Conservation (phyloP, 2,113 vertebrate species). For the Channa maculata region DNA sequence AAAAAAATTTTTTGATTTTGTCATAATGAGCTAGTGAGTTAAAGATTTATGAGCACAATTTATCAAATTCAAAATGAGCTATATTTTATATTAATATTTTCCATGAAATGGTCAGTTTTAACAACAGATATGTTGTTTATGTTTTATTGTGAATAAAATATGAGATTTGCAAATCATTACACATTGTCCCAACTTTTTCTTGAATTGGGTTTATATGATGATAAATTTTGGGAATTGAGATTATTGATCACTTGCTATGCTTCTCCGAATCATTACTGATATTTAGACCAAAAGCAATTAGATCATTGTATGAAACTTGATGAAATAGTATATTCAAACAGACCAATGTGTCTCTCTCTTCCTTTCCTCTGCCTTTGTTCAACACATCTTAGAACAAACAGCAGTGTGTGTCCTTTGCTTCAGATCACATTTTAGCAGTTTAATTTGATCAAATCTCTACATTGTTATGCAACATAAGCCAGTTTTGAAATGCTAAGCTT, state of each 20-base stretch:
- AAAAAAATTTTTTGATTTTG: too few species aligned
- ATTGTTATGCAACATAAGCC: neutral
- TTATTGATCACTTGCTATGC: neutral
- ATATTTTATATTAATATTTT: too few species aligned
- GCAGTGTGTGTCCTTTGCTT: neutral
- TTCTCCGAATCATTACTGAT: constrained; percentile 10
- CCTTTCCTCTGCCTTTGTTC: too few species aligned
- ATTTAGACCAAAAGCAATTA: neutral
- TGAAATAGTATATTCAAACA: neutral
- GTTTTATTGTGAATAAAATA: too few species aligned
- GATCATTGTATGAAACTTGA: neutral
- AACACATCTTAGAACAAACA: too few species aligned
- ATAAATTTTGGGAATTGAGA: neutral
- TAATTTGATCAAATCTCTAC: neutral
- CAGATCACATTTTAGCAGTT: neutral
- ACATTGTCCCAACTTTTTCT: too few species aligned
- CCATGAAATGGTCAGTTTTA: too few species aligned
- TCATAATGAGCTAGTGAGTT: too few species aligned
- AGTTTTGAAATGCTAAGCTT: constrained; percentile 15
- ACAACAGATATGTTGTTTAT: too few species aligned
- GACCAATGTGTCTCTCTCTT: neutral
- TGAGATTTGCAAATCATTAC: too few species aligned
- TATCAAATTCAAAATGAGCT: too few species aligned
- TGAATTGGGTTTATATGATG: neutral
- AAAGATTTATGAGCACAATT: too few species aligned